Evolutionary conservation across 1,140 invertebrate species (phyloP), one percentile per base, ranked within the genome.

Genomic region (Drosophila hydei): DNA sequence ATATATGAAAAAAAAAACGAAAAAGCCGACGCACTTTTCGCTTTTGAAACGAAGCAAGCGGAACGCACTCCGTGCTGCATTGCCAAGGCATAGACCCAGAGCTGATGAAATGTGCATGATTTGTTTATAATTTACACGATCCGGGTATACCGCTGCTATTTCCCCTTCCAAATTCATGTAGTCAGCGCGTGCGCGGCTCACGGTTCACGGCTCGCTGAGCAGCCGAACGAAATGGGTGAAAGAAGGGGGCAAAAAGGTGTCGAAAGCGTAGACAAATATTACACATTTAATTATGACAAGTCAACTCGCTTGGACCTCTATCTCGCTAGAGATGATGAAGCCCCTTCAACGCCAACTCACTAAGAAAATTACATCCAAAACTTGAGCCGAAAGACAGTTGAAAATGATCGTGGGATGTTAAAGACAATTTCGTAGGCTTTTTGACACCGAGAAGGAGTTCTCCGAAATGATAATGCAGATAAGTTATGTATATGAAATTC

Each of bases 241-340:
- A 27, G 18, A 30, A 38, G 58, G 45, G 54, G 42, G 40, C 48
- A 11, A 11, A 73, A 72, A 80, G 70, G 80, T 85, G 80, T 85
- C 40, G 70, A 85, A 85, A 85, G 81, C 70, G 65, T 51, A 80
- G 65, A 80, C 56, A 84, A 84, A 84, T 65, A 85, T 87, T 80
- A 85, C 81, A 87, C 74, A 81, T 85, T 85, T 85, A 87, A 85
- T 85, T 85, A 87, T 77, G 80, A 79, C 72, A 85, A 76, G 69
- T 73, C 71, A 33, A 33, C 30, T 8, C 30, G 30, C 9, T 33
- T 3, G 71, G 59, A 52, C 61, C 33, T 7, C 18, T 42, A 16
- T 42, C 48, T 33, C 18, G 36, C 9, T 42, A 56, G 38, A 52
- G 33, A 33, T 42, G 27, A 33, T 33, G 30, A 33, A 33, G 50